Evolutionary conservation across 2,888 invertebrate species (phyloP).

Genomic region (Poecilus cupreus): DNA sequence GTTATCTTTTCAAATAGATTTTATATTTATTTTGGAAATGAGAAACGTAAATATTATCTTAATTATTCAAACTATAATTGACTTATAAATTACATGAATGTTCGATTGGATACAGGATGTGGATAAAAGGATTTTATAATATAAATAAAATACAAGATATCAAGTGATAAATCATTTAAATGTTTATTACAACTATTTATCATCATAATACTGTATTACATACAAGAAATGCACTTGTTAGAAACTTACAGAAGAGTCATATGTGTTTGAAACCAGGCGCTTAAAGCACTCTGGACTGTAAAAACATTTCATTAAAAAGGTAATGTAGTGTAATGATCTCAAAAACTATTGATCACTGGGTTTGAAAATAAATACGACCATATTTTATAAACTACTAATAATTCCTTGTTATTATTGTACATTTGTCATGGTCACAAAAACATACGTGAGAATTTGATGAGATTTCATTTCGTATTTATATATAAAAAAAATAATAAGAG

Average conservation of each 20-base stretch:
- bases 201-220: constrained; percentile 92
- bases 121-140: not conserved
- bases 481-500: constrained; percentile 56
- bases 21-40: too few species aligned
- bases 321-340: constrained; percentile 28
- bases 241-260: constrained; percentile 91
- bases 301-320: constrained; percentile 61
- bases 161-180: constrained; percentile 59
- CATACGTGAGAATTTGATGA: constrained; percentile 50
- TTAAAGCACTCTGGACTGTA: constrained; percentile 64
- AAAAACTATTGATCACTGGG: constrained; percentile 62
- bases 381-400: constrained; percentile 53
- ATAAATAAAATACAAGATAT: constrained; percentile 45
- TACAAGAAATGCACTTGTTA: constrained; percentile 93
- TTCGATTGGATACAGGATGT: not conserved
- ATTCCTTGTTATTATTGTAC: constrained; percentile 59
- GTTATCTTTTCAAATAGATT: too few species aligned
- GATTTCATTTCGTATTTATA: constrained; percentile 56
- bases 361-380: constrained; percentile 46
- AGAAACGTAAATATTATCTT: too few species aligned
- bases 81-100: too few species aligned
- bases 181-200: constrained; percentile 69
- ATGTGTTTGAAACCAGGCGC: constrained; percentile 64
- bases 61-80: too few species aligned
- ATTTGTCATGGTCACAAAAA: constrained; percentile 58